Base-by-base conservation (phyloP, 1,140 invertebrate species). In the Brachionus manjavacas region DNA sequence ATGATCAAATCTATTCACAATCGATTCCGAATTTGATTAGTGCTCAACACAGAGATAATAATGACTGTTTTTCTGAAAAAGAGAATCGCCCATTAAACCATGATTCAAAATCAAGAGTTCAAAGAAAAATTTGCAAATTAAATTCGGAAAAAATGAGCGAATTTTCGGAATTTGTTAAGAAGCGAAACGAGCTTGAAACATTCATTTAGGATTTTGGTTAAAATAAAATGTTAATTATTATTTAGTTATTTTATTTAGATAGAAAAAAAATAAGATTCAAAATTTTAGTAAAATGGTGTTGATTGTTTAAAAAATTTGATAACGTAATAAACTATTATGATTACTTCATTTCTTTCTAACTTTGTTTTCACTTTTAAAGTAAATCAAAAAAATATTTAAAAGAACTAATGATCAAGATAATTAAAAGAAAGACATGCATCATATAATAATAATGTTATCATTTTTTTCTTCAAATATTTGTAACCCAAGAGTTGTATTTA, bases 101-200 rank as follows among this genome's bases (percentile, higher is more conserved):
- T 60, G n/a, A n/a, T n/a, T n/a, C n/a, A n/a, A n/a, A n/a, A n/a
- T n/a, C n/a, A n/a, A n/a, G n/a, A n/a, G n/a, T n/a, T 14, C 4
- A 66, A 25, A 12, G 25, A 66, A 66, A 66, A 66, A 66, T 16
- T 66, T 66, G 3, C 60, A 66, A 25, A 25, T 9, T 25, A 23
- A 14, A 66, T 2, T 12, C 1, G 4, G 28, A 66, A 31, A 35
- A 70, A 9, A 6, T 35, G n/a, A 35, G 35, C 20, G 68, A 72
- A 41, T 41, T 41, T 41, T 20, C 16, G 3, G 4, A 72, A 72
- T 76, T 76, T 76, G 11, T 25, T 25, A 49, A 76, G 52, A 76
- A 76, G 28, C 25, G 72, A 76, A 46, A 49, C 12, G 72, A 76
- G 25, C 25, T 76, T 9, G 72, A 76, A 28, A 76, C 72, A 16